Conservation (phyloP, 2,113 vertebrate genomes). For the Rhinopomastus cyanomelas region DNA sequence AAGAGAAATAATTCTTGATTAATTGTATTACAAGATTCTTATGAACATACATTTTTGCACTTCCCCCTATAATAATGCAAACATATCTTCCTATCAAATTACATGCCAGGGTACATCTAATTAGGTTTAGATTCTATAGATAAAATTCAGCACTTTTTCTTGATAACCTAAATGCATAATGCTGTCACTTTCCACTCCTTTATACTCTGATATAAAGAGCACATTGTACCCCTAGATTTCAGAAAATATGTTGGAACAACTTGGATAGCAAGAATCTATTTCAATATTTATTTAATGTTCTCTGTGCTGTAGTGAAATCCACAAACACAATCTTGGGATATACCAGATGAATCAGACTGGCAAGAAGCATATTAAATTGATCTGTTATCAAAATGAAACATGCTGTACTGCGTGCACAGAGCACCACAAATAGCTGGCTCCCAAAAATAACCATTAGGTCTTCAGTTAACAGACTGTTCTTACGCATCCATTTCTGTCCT, state of each 20-base stretch:
- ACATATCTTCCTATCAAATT: slow-evolving; percentile 12
- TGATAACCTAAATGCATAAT: neutral
- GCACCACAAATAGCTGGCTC: neutral
- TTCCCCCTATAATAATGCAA: neutral
- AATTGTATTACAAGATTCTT: neutral
- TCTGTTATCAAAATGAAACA: slow-evolving; percentile 6
- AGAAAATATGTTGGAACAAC: slow-evolving; percentile 7
- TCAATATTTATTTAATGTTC: slow-evolving; percentile 3
- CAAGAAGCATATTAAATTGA: neutral
- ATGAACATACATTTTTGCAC: neutral
- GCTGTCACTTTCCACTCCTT: neutral
- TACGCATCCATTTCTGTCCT: neutral
- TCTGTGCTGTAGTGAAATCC: neutral
- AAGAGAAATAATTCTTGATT: neutral
- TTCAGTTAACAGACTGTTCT: neutral
- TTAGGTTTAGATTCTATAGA: neutral
- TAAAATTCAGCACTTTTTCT: neutral
- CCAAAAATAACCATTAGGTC: neutral
- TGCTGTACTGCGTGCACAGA: neutral
- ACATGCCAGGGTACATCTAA: neutral
- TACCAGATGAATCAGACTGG: neutral
- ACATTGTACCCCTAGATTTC: neutral
- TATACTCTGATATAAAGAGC: neutral
- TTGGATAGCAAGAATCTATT: neutral
- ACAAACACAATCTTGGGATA: neutral